Conservation (phyloP, 2,113 vertebrate genomes). For the Caloenas nicobarica region DNA sequence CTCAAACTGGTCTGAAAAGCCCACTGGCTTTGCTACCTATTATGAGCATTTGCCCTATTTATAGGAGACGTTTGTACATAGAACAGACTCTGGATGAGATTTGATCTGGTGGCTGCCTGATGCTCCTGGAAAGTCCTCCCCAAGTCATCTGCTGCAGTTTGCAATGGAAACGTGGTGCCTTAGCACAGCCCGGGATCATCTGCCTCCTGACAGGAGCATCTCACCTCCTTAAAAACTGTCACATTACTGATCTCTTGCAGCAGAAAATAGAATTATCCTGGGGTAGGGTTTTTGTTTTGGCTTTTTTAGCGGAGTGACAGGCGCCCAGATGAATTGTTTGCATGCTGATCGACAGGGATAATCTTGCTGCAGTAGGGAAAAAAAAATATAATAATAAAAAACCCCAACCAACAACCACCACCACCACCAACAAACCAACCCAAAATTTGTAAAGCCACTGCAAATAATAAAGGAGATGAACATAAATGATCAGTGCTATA, state of each 20-base stretch:
- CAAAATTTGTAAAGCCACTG: neutral
- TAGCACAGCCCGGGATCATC: neutral
- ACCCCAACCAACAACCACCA: no score
- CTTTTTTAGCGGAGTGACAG: neutral
- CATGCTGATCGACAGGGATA: neutral
- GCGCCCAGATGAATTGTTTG: neutral
- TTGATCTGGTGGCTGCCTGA: fast-evolving
- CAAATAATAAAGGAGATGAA: neutral
- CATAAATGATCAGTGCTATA: neutral
- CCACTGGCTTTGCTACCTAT: neutral
- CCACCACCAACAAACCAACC: no score
- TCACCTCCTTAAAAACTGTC: neutral
- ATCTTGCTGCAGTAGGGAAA: neutral
- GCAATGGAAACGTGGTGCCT: neutral
- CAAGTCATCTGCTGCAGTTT: neutral
- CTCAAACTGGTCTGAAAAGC: neutral
- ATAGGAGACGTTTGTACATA: neutral
- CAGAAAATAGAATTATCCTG: neutral
- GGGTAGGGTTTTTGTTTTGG: neutral
- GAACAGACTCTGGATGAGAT: neutral
- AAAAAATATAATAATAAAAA: neutral
- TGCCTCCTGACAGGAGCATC: neutral
- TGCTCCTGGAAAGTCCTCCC: neutral
- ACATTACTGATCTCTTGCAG: neutral
- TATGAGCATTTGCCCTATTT: neutral